Evolutionary conservation across 2,797 vertebrate species (phyloP), one percentile per base, ranked within the genome.

Genomic region (Phataginus tetradactyla): DNA sequence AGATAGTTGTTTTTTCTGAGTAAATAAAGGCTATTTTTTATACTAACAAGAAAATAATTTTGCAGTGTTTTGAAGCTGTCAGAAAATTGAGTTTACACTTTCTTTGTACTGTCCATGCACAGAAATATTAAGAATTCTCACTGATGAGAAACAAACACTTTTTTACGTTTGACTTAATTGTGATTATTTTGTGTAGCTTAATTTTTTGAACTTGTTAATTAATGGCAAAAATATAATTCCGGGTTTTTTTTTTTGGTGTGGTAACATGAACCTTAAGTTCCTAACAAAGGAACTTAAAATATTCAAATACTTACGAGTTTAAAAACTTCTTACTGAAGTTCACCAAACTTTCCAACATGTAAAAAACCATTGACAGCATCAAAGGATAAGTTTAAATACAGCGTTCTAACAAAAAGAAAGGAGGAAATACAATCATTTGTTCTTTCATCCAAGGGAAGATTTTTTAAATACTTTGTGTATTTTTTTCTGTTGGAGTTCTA

Each of bases 161-260:
- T 69, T 91, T 90, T 92, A 87, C 39, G 51, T 71, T 72, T 96
- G 55, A 74, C 51, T 91, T 96, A 51, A 69, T 86, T 59, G 4
- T 81, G 77, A 45, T 88, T 85, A 32, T 96, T 84, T 75, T 89
- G 42, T 84, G 13, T 87, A 51, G 34, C 21, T 90, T 86, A 45
- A 25, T 77, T 86, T 86, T 57, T 59, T 93, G 42, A 78, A 53
- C 27, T 72, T 69, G 20, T 84, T 89, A 86, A 66, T 92, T 66
- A 63, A 61, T 77, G 42, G 32, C 27, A 86, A 89, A 78, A 71
- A 39, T 78, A 3, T 92, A 89, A 78, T 92, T 96, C 29, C 12
- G 27, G 15, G 2, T 9, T 32, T 71, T 91, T 42, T 42, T 45
- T 45, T 45, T 79, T 66, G 59, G 15, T 69, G 55, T 64, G 10